These are phyloP conservation scores for Anastrepha obliqua DNA, from an alignment of 1,140 invertebrate species.

Conservation along the genomic window DNA sequence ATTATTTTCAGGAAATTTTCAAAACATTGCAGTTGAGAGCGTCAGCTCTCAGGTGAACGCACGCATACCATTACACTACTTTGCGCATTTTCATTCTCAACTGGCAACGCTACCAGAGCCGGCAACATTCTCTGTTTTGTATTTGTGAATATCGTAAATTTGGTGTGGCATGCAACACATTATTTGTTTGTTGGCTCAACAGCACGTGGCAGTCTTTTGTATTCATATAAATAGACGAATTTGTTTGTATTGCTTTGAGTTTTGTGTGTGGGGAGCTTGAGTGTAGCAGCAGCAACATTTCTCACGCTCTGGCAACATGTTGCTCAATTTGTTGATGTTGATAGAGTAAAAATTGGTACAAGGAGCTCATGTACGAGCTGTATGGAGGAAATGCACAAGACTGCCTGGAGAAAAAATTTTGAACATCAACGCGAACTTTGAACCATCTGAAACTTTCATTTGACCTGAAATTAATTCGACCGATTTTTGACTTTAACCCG, in stretches of 20 bases:
- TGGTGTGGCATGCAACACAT: constrained; percentile 18
- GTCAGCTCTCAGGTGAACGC: neutral
- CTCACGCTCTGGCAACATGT: constrained; percentile 29
- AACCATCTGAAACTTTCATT: too few species aligned
- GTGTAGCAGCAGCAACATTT: neutral
- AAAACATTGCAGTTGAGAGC: constrained; percentile 40
- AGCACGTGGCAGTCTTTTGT: constrained; percentile 51
- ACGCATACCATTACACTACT: neutral
- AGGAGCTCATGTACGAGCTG: too few species aligned
- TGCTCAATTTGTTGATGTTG: neutral
- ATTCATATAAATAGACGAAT: constrained; percentile 5
- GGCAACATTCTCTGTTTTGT: constrained; percentile 42
- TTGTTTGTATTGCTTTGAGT: constrained; percentile 32
- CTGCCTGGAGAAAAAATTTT: too few species aligned
- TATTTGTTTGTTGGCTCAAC: constrained; percentile 30
- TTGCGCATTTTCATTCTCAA: neutral
- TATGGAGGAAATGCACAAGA: too few species aligned
- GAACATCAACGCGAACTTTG: too few species aligned
- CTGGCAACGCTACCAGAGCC: constrained; percentile 2
- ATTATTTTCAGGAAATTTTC: neutral
- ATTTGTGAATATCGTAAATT: constrained; percentile 44
- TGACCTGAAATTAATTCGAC: too few species aligned
- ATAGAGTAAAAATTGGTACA: too few species aligned
- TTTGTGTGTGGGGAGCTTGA: neutral
- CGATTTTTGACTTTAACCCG: too few species aligned